A percentile compares a stretch with the other conserved stretches of the same genome.
Evolutionary conservation across 2,888 invertebrate species (phyloP).

Genomic region (Campopleginae sp.): DNA sequence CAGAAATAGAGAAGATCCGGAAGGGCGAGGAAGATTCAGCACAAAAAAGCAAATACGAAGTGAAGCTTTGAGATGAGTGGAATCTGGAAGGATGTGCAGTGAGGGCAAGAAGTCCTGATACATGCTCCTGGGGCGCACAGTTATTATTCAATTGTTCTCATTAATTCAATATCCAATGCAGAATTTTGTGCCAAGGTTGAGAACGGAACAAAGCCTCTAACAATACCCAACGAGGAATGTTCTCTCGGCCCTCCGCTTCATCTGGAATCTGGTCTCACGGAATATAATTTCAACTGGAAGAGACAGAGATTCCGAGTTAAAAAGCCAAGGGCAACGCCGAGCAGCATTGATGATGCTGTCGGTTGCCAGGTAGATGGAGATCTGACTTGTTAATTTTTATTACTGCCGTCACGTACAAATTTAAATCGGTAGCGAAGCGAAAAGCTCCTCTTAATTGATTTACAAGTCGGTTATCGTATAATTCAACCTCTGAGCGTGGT

Average conservation of each 20-base stretch:
- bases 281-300: slow-evolving; percentile 44
- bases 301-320: slow-evolving; percentile 41
- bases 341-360: slow-evolving; percentile 33
- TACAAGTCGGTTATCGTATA: slow-evolving; percentile 60
- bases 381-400: slow-evolving; percentile 84
- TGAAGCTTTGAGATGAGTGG: slow-evolving; percentile 52
- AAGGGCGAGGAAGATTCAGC: slow-evolving; percentile 18
- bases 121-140: slow-evolving; percentile 70
- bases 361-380: slow-evolving; percentile 70
- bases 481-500: not conserved
- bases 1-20: slow-evolving; percentile 10
- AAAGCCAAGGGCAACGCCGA: slow-evolving; percentile 42
- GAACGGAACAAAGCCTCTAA: slow-evolving; percentile 30
- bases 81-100: slow-evolving; percentile 52
- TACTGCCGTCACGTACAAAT: slow-evolving; percentile 78
- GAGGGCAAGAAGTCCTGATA: slow-evolving; percentile 34
- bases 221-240: slow-evolving; percentile 32
- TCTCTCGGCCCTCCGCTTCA: slow-evolving; percentile 38
- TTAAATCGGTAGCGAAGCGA: slow-evolving; percentile 72
- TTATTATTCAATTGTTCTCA: slow-evolving; percentile 82
- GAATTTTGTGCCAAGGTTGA: slow-evolving; percentile 27
- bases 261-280: slow-evolving; percentile 22
- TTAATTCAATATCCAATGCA: slow-evolving; percentile 79
- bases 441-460: slow-evolving; percentile 78
- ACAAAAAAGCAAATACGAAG: slow-evolving; percentile 39